Evolutionary conservation across 2,797 vertebrate species (phyloP).

Genomic region (Thripadectes ignobilis): DNA sequence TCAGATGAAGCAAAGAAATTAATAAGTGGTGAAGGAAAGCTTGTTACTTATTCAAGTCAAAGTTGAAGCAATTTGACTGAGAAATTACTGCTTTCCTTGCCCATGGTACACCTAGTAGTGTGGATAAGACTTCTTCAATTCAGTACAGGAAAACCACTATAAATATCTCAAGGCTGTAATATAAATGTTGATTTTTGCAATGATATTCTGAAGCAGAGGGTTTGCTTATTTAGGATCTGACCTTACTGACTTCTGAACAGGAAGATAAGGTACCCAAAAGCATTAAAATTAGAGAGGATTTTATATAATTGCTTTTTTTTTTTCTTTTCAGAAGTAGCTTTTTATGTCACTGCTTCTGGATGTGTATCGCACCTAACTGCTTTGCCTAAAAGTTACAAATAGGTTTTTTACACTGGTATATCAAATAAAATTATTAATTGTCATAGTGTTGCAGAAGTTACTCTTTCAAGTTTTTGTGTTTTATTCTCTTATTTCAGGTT

Average conservation of each 20-base stretch:
- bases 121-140: not conserved
- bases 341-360: not conserved
- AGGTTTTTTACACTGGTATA: not conserved
- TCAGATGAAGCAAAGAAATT: not conserved
- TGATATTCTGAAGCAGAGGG: not conserved
- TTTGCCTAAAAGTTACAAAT: not conserved
- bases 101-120: not conserved
- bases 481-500: constrained; percentile 77
- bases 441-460: not conserved
- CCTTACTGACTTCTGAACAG: not conserved
- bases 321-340: not conserved
- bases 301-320: not conserved
- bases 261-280: not conserved
- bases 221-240: not conserved
- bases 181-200: not conserved
- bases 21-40: not conserved
- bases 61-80: not conserved
- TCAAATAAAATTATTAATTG: not conserved
- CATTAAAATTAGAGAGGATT: not conserved
- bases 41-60: not conserved
- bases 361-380: not conserved
- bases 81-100: not conserved
- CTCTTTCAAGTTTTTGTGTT: not conserved
- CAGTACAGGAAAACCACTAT: not conserved
- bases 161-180: not conserved